phyloP scores from a whole-genome alignment of 2,888 invertebrate species.

The Hyppa rectilinea region DNA sequence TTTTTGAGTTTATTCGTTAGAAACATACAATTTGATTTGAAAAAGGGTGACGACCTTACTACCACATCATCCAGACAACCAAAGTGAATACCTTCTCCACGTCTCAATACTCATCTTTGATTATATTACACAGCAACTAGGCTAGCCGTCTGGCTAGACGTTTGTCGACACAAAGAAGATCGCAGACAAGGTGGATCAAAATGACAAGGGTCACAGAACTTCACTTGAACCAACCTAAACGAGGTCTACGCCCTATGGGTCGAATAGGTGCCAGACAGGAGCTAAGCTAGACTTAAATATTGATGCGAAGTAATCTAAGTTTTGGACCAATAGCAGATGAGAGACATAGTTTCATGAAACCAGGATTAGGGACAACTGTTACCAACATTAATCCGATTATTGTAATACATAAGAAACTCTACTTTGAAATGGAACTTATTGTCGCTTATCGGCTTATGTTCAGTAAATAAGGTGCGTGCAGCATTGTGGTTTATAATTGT shows the following conservation, averaged over 20 bases:
- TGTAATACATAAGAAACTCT: conserved; percentile 22
- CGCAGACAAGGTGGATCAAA: conserved; percentile 53
- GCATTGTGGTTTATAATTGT: not conserved
- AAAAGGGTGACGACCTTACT: not conserved
- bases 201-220: conserved; percentile 46
- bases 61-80: not conserved
- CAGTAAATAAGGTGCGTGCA: not conserved
- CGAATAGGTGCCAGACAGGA: conserved; percentile 41
- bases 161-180: conserved; percentile 34
- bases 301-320: conserved; percentile 13
- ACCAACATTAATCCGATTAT: conserved; percentile 30
- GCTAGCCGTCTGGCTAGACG: conserved; percentile 49
- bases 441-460: conserved; percentile 25
- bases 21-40: too few species aligned
- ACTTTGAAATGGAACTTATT: conserved; percentile 11
- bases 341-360: not conserved
- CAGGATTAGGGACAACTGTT: conserved; percentile 6
- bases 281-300: conserved; percentile 11
- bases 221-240: conserved; percentile 37
- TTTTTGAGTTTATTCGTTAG: too few species aligned
- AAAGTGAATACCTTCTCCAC: not conserved
- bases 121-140: conserved; percentile 8
- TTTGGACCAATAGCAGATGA: not conserved
- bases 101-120: conserved; percentile 9
- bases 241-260: conserved; percentile 54